These are phyloP conservation scores for Pedetes capensis DNA, from an alignment of 2,113 vertebrate species.

Conservation along the genomic window DNA sequence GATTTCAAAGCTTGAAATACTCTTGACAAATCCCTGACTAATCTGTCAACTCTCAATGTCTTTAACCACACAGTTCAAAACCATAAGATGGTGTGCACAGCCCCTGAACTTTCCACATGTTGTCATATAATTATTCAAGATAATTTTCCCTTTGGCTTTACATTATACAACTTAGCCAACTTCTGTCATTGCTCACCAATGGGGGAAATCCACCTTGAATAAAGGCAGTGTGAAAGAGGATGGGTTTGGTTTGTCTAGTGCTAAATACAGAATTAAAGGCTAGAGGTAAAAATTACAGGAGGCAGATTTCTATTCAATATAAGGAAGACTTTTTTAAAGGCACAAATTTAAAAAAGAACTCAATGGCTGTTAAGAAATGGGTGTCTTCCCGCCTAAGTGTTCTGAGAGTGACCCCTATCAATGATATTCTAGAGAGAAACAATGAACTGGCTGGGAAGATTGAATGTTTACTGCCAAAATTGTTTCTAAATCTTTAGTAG, in stretches of 20 bases:
- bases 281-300: background rate
- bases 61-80: conserved; percentile 65
- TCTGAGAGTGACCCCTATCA: background rate
- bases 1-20: conserved; percentile 69
- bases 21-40: conserved; percentile 70
- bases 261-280: background rate
- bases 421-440: background rate
- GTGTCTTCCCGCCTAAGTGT: background rate
- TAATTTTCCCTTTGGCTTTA: background rate
- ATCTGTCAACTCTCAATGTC: conserved; percentile 62
- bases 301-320: background rate
- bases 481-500: background rate
- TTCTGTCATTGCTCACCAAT: background rate
- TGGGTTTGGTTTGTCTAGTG: background rate
- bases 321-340: background rate
- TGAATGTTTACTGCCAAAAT: background rate
- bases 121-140: background rate
- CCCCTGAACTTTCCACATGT: background rate
- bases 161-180: background rate
- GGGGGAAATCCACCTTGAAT: background rate
- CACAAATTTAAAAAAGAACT: background rate
- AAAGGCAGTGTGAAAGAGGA: background rate
- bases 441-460: background rate
- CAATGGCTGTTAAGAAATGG: background rate
- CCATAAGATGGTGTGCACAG: background rate